Base-by-base conservation (phyloP, 1,140 invertebrate genomes). In the Macrobrachium rosenbergii region DNA sequence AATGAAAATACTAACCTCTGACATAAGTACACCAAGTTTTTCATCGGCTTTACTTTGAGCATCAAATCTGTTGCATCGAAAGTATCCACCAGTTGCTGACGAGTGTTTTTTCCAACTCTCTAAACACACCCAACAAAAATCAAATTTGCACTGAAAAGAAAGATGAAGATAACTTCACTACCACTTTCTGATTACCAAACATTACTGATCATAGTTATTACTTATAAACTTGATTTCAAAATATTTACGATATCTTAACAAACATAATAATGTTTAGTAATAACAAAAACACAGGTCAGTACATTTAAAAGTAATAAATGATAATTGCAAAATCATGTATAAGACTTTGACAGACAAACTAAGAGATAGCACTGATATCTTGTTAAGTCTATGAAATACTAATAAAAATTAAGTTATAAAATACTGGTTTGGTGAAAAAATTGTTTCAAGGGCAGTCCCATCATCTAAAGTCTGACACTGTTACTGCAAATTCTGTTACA, bases 61-160 rank as follows among this genome's bases (percentile, higher is more conserved):
- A 90, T 95, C 95, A 90, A 94, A 95, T 43, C 95, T 92, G 90
- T 95, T 95, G 91, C 95, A 96, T 67, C 95, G 93, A 91, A 95
- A 95, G 91, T 95, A 96, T 2, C 95, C 95, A 11, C 95, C 95
- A 12, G 95, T 96, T 14, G 94, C 94, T 10, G 94, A 95, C 89
- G 94, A 95, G 90, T 96, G 95, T 80, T 94, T 93, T 91, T 96
- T 96, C 95, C 95, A 96, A 72, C 94, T 94, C 90, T 95, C 95
- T 89, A 95, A 92, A 91, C 95, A 96, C 21, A 96, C 94, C 95
- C 95, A 99, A 93, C 98, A 99, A 91, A 99, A 96, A 90, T 96
- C 95, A 92, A 94, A 94, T 92, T 95, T 95, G 91, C 95, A 96
- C 94, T 95, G 91, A 59, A 92, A 93, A 89, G n/a, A 88, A 80